Conservation (phyloP, 2,888 invertebrate genomes). For the Leptopterna dolabrata region DNA sequence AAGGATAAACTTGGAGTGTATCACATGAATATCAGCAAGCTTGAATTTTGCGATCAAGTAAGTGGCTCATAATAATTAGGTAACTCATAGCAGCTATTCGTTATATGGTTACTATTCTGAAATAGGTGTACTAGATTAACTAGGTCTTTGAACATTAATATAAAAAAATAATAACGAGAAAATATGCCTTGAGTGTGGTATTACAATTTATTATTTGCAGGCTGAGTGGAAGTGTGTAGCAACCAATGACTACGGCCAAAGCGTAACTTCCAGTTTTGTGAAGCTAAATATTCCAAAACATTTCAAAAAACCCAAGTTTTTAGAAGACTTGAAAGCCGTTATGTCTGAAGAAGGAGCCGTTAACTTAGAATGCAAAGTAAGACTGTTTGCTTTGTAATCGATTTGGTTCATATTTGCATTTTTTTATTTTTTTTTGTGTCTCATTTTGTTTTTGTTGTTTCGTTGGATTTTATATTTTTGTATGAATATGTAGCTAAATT, state of each 20-base stretch:
- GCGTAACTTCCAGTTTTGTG: conserved; percentile 86
- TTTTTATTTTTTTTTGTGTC: no score
- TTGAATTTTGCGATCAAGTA: conserved; percentile 84
- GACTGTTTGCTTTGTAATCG: neutral
- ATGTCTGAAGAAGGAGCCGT: conserved; percentile 90
- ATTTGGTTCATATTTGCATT: neutral
- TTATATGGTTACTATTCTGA: no score
- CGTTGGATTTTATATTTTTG: no score
- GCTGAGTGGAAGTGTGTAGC: conserved; percentile 94
- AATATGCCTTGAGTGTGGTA: no score
- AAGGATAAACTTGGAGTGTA: conserved; percentile 79
- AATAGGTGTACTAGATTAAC: no score
- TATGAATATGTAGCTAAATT: no score
- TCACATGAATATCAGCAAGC: conserved; percentile 77
- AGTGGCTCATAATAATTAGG: conserved; percentile 40
- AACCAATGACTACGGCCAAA: conserved; percentile 89
- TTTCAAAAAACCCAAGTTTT: conserved; percentile 87
- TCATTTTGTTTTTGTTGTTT: no score
- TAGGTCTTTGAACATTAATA: no score
- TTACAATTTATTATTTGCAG: conserved; percentile 62
- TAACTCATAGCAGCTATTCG: neutral
- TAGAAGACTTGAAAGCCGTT: conserved; percentile 86
- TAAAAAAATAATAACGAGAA: no score
- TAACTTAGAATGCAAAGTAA: conserved; percentile 86
- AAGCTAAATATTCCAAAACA: conserved; percentile 87